A percentile compares a stretch with the other conserved stretches of the same genome.
These are phyloP conservation scores for Camponotus vicinus DNA, from an alignment of 1,140 invertebrate species.

Conservation along the genomic window DNA sequence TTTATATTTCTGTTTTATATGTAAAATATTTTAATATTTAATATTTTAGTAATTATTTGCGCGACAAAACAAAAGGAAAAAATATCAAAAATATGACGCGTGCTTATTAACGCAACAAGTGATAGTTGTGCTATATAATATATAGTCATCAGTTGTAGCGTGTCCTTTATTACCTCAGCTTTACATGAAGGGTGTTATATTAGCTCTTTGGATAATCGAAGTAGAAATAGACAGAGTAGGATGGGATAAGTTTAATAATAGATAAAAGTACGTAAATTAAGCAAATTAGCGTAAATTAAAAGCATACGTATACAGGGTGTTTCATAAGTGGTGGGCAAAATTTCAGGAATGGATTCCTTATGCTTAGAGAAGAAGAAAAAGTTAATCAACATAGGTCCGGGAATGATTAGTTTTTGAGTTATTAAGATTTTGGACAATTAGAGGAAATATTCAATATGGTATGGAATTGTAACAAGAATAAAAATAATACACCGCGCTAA, in stretches of 20 bases:
- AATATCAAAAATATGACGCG: neutral
- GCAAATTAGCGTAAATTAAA: constrained; percentile 34
- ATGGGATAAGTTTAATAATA: constrained; percentile 38
- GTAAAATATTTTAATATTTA: neutral
- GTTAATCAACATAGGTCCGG: no score
- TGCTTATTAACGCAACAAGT: constrained; percentile 54
- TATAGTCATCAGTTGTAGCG: neutral
- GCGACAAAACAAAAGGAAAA: neutral
- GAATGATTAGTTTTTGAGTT: no score
- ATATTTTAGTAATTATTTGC: neutral
- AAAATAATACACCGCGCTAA: no score
- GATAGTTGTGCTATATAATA: neutral
- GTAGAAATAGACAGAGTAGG: neutral
- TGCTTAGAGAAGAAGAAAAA: no score
- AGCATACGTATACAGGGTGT: neutral
- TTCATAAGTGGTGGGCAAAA: no score
- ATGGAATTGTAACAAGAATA: no score
- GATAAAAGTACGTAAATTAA: constrained; percentile 32
- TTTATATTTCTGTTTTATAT: neutral
- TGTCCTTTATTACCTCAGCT: constrained; percentile 17
- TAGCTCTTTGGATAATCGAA: constrained; percentile 28
- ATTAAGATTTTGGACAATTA: no score
- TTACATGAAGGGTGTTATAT: constrained; percentile 28
- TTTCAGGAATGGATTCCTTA: no score
- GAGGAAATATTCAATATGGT: no score